These are phyloP conservation scores for Polyommatus icarus DNA, from an alignment of 2,888 invertebrate genomes.

Conservation along the genomic window DNA sequence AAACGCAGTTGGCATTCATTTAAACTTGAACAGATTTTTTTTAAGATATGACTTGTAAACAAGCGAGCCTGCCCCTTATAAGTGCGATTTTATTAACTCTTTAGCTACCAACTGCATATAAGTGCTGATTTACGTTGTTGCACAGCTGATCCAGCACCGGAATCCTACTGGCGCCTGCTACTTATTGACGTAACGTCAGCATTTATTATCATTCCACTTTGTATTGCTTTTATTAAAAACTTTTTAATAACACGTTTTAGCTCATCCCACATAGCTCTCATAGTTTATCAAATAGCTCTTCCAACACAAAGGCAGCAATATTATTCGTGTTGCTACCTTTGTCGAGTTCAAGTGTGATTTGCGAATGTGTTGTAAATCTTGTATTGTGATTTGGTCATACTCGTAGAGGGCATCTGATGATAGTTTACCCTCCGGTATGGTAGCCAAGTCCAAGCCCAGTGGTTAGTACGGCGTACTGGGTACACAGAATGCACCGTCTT, in stretches of 20 bases:
- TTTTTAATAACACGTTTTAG: not conserved
- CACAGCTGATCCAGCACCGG: not conserved
- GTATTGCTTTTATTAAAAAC: no score
- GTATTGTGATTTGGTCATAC: no score
- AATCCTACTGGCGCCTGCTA: no score
- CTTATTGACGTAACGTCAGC: no score
- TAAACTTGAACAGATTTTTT: conserved; percentile 17
- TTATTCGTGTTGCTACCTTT: not conserved
- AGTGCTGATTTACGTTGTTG: not conserved
- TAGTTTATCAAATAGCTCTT: not conserved
- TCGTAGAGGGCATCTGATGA: no score
- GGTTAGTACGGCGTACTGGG: no score
- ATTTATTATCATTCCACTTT: no score
- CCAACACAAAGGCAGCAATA: not conserved
- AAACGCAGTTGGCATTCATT: conserved; percentile 9
- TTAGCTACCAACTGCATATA: not conserved
- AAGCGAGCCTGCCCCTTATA: not conserved
- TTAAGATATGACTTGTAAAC: conserved; percentile 17
- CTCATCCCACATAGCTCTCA: not conserved
- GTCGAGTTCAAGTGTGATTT: no score
- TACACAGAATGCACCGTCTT: no score
- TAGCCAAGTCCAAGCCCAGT: no score
- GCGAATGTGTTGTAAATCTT: no score
- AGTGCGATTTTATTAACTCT: not conserved
- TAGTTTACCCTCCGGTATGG: no score